These are phyloP conservation scores for Maconellicoccus hirsutus DNA, from an alignment of 1,140 invertebrate genomes.

Conservation along the genomic window DNA sequence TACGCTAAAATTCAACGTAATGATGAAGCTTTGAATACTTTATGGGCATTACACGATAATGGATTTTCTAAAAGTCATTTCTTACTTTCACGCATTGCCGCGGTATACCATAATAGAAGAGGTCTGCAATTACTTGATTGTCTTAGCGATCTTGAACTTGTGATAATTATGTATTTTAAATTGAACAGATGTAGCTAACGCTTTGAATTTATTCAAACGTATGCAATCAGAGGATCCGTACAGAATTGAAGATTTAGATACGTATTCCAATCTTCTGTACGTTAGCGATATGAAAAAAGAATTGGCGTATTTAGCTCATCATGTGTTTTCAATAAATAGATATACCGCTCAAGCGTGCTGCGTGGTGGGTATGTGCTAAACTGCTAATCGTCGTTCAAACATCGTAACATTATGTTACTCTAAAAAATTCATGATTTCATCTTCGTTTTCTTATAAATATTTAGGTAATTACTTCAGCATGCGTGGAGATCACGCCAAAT, in stretches of 20 bases:
- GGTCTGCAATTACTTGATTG: slow-evolving; percentile 42
- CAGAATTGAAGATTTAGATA: slow-evolving; percentile 88
- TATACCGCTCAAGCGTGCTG: slow-evolving; percentile 96
- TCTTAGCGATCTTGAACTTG: not conserved
- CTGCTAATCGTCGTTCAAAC: no score
- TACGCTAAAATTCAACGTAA: slow-evolving; percentile 83
- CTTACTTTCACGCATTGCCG: slow-evolving; percentile 81
- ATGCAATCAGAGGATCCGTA: slow-evolving; percentile 80
- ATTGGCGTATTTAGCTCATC: slow-evolving; percentile 84
- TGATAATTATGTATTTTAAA: not conserved
- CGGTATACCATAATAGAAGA: slow-evolving; percentile 84
- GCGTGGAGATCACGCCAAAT: slow-evolving; percentile 89
- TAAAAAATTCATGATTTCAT: not conserved
- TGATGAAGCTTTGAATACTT: slow-evolving; percentile 49
- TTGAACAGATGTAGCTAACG: slow-evolving; percentile 69
- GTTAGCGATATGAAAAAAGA: slow-evolving; percentile 88
- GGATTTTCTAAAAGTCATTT: slow-evolving; percentile 82
- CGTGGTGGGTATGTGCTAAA: slow-evolving; percentile 97
- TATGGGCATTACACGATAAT: slow-evolving; percentile 45
- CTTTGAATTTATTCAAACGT: slow-evolving; percentile 69
- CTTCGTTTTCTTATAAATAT: not conserved
- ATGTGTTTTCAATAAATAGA: slow-evolving; percentile 87
- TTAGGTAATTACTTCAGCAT: slow-evolving; percentile 96
- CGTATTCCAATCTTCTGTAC: slow-evolving; percentile 89
- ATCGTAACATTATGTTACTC: no score